These are phyloP conservation scores for Hapalemur alaotrensis DNA, from an alignment of 2,797 vertebrate genomes.

Conservation along the genomic window DNA sequence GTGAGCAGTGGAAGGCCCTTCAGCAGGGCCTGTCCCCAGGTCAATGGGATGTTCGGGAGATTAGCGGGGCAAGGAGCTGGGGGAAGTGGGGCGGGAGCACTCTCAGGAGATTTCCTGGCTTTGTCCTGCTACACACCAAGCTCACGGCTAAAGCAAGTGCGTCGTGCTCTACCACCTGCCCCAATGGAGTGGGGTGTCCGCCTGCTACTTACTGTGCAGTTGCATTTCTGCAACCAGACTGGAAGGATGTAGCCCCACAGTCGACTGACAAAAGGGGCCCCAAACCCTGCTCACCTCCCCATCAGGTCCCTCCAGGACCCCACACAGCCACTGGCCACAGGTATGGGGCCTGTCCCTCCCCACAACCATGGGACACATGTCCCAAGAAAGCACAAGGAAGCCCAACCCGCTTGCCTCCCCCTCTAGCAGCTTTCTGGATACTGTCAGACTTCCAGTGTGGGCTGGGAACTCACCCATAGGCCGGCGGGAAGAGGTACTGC, in stretches of 20 bases:
- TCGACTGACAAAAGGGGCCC: neutral
- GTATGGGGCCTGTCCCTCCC: neutral
- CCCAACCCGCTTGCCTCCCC: fast-evolving
- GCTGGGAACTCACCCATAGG: conserved; percentile 72
- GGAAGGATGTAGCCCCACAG: neutral
- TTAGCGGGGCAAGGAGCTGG: neutral
- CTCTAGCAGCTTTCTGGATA: neutral
- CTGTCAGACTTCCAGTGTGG: fast-evolving
- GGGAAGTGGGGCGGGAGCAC: neutral
- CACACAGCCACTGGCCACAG: neutral
- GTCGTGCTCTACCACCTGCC: neutral
- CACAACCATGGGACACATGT: fast-evolving
- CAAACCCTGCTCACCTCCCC: neutral
- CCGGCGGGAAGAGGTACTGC: conserved; percentile 58
- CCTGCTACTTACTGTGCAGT: too few relatives aligned
- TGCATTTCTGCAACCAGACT: neutral
- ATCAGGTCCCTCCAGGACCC: neutral
- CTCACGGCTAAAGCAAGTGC: fast-evolving
- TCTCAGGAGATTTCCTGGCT: neutral
- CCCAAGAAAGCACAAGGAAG: neutral
- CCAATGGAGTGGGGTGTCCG: fast-evolving
- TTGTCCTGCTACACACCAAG: neutral
- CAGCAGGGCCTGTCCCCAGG: fast-evolving
- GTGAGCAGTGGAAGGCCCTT: neutral
- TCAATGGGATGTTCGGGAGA: neutral